Evolutionary conservation across 2,113 vertebrate species (phyloP).

Genomic region (Cryptoleucopteryx plumbea): DNA sequence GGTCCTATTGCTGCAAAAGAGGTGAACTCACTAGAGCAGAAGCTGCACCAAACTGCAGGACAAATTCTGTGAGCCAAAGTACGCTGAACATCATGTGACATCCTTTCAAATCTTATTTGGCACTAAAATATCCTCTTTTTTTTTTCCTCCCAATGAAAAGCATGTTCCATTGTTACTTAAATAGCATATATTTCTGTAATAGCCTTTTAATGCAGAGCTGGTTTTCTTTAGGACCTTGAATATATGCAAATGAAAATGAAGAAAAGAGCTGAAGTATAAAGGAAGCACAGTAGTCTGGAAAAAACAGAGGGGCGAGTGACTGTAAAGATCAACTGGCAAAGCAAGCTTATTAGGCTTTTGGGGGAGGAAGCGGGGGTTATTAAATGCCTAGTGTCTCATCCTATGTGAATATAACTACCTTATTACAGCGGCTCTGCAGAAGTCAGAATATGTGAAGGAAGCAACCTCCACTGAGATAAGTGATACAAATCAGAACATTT

Average conservation of each 20-base stretch:
- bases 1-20: neutral
- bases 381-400: neutral
- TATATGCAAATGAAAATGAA: constrained; percentile 48
- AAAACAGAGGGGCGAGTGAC: neutral
- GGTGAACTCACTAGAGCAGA: neutral
- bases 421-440: neutral
- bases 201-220: constrained; percentile 50
- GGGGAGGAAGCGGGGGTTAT: neutral
- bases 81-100: neutral
- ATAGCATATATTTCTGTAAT: constrained; percentile 53
- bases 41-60: neutral
- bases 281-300: constrained; percentile 6
- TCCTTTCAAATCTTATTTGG: constrained; percentile 23
- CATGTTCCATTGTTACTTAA: constrained; percentile 39
- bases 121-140: constrained; percentile 8
- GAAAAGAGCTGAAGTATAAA: constrained; percentile 18
- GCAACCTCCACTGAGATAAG: constrained; percentile 26
- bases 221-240: constrained; percentile 51
- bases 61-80: neutral
- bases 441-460: constrained; percentile 18
- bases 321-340: constrained; percentile 24
- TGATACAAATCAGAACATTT: constrained; percentile 50
- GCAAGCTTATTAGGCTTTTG: neutral
- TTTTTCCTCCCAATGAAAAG: neutral
- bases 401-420: neutral